Base-by-base conservation (phyloP, 2,113 vertebrate species). In the Acanthochromis polyacanthus region DNA sequence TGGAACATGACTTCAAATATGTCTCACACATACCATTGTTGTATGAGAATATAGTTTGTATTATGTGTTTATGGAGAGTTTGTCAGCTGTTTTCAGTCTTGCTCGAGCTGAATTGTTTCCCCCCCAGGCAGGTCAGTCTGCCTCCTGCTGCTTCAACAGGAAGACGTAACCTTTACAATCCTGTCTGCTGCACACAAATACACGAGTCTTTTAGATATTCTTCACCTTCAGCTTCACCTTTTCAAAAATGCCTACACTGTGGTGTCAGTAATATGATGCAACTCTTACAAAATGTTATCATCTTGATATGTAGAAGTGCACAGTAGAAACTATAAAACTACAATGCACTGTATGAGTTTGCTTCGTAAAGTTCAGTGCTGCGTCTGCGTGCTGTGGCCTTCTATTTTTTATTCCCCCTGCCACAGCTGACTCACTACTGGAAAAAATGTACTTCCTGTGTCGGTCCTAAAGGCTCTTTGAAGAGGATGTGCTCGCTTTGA, bases 391-490 rank as follows among this genome's bases (percentile, higher is more conserved):
- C 56, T 62, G 60, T 65, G 11, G 55, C 17, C 53, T 70, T 32
- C 43, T 71, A 68, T 56, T 71, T 63, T 62, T 58, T 48, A 10
- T 25, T 70, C 38, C 53, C 64, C 16, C 62, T 14, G 52, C 72
- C 67, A 58, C 59, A 66, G 75, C 81, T 91, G 89, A 91, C 71
- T 87, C 86, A 86, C 62, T 17, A 45, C 78, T 92, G 91, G 92
- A 92, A 93, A 89, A 88, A 84, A 45, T 25, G 57, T 81, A 88
- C 86, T 92, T 91, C 88, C 86, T 86, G 71, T 74, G 32, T 65
- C 32, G 52, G 59, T 76, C 66, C 36, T 65, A 75, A 72, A 72
- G 20, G 58, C 70, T 76, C 58, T 87, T 82, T 87, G 69, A 89
- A 75, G 67, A 46, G 17, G 23, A 63, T 0, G 2, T 32, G 56